A percentile compares a stretch with the other conserved stretches of the same genome.
phyloP scores from a whole-genome alignment of 2,888 invertebrate species.

The Platerodrilus igneus region DNA sequence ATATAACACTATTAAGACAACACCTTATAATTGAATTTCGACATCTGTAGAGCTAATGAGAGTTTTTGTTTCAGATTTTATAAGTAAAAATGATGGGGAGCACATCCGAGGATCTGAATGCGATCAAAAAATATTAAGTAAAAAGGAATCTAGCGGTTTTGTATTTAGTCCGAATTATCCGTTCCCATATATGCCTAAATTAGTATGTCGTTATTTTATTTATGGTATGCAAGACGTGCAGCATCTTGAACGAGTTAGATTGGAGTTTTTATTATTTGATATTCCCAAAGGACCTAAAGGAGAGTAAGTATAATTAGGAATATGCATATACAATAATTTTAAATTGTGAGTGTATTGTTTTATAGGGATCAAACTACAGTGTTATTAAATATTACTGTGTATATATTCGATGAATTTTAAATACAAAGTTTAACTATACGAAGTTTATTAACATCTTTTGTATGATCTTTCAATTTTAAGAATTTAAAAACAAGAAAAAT shows the following conservation, averaged over 20 bases:
- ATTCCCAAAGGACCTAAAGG: constrained; percentile 81
- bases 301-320: constrained; percentile 71
- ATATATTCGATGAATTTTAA: no score
- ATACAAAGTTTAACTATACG: no score
- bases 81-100: constrained; percentile 87
- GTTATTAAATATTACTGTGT: no score
- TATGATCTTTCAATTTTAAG: no score
- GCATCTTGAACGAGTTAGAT: constrained; percentile 87
- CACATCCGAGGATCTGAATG: constrained; percentile 97
- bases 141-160: constrained; percentile 85
- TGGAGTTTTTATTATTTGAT: constrained; percentile 85
- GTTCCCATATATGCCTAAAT: constrained; percentile 90
- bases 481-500: no score
- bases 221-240: constrained; percentile 97
- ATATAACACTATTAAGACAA: no score
- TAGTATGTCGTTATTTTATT: constrained; percentile 96
- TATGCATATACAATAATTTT: no score
- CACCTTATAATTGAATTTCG: no score
- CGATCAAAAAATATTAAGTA: constrained; percentile 95
- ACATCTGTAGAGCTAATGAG: no score
- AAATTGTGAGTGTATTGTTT: no score
- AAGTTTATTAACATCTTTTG: no score
- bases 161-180: constrained; percentile 97
- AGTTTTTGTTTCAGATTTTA: constrained; percentile 73
- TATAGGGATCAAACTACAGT: no score